These are phyloP conservation scores for Probaryconus sp. DNA, from an alignment of 1,140 invertebrate genomes.

Conservation along the genomic window DNA sequence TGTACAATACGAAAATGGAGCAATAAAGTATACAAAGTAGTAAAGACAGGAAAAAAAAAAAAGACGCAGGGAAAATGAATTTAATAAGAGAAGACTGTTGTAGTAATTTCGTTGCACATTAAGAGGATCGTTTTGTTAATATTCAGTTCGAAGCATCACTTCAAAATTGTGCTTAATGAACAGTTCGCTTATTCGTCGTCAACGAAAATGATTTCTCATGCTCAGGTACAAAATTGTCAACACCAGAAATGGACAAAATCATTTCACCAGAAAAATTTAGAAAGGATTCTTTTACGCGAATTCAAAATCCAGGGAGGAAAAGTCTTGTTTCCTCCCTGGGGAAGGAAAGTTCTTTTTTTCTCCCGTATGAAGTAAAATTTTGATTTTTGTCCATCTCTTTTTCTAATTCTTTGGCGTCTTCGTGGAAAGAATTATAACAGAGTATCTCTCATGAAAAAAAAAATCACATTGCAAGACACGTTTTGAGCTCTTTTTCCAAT, in stretches of 20 bases:
- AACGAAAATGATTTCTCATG: slow-evolving; percentile 14
- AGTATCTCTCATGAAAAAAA: slow-evolving; percentile 37
- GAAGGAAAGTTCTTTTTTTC: no score
- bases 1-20: slow-evolving; percentile 44
- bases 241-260: no score
- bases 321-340: no score
- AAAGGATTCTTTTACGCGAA: no score
- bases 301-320: no score
- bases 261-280: no score
- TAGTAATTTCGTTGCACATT: slow-evolving; percentile 8
- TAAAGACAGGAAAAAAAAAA: slow-evolving; percentile 28
- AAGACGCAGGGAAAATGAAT: slow-evolving; percentile 16
- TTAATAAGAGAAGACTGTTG: slow-evolving; percentile 28
- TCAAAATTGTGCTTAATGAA: neutral
- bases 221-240: neutral
- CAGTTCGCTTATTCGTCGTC: neutral
- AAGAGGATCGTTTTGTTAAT: slow-evolving; percentile 14
- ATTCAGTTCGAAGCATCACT: neutral
- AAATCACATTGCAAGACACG: neutral
- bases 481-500: slow-evolving; percentile 6
- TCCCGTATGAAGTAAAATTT: no score
- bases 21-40: slow-evolving; percentile 34
- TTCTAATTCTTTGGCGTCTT: neutral
- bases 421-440: no score
- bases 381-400: neutral